phyloP scores from a whole-genome alignment of 2,888 invertebrate species.

The Polymixis flavicincta region DNA sequence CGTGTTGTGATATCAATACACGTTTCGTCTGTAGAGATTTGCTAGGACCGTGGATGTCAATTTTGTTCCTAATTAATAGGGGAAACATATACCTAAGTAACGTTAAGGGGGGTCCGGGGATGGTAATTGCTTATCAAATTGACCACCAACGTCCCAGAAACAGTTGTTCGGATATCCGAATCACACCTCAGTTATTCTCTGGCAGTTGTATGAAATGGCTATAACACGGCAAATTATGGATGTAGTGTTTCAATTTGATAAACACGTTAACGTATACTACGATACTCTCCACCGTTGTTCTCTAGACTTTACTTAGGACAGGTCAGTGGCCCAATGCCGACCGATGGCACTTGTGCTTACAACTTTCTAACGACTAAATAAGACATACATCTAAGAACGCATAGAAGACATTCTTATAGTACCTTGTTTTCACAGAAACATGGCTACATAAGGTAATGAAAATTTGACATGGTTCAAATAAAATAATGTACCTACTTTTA shows the following conservation, averaged over 20 bases:
- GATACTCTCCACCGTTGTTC: background rate
- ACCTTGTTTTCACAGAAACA: background rate
- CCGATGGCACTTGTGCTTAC: conserved; percentile 16
- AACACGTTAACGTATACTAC: background rate
- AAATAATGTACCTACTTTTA: background rate
- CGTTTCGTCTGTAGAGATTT: too few species aligned
- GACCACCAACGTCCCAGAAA: background rate
- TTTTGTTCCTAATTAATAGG: too few species aligned
- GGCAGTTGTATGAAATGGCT: background rate
- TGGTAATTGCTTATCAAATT: background rate
- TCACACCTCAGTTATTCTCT: background rate
- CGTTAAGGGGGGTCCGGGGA: background rate
- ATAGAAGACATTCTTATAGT: background rate
- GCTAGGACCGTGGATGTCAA: too few species aligned
- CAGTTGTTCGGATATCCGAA: background rate
- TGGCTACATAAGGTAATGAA: background rate
- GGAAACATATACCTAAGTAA: too few species aligned
- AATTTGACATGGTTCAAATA: background rate
- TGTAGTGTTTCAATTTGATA: background rate
- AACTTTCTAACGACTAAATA: conserved; percentile 39
- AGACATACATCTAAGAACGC: conserved; percentile 12
- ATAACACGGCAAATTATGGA: background rate
- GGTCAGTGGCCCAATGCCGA: conserved; percentile 35
- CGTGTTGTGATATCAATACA: too few species aligned
- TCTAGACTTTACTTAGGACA: background rate